These are phyloP conservation scores for Ceratina australensis DNA, from an alignment of 1,140 invertebrate genomes.

Conservation along the genomic window DNA sequence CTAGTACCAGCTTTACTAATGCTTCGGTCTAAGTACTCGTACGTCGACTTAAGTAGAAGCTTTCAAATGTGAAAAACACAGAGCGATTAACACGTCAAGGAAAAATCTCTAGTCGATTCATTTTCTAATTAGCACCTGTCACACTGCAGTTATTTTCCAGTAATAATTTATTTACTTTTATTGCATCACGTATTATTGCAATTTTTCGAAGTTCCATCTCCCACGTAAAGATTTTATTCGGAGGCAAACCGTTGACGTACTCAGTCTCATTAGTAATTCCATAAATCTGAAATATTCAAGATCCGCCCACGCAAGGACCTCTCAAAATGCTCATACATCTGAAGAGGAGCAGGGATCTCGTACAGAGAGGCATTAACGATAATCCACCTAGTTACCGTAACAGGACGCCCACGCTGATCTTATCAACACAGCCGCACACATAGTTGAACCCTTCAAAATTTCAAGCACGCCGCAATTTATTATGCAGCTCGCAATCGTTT, in stretches of 20 bases:
- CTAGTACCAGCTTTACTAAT: neutral
- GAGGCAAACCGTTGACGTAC: neutral
- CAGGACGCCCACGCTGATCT: neutral
- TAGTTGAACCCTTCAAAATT: neutral
- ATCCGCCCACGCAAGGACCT: neutral
- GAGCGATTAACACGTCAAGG: neutral
- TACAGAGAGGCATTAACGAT: neutral
- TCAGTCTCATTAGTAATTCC: neutral
- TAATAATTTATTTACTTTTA: too few relatives aligned
- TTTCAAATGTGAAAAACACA: neutral
- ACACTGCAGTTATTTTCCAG: neutral
- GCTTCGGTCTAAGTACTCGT: constrained; percentile 13
- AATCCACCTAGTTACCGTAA: neutral
- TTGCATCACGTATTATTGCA: too few relatives aligned
- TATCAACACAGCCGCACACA: neutral
- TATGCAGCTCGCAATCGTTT: neutral
- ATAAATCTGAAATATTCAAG: neutral
- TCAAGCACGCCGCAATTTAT: neutral
- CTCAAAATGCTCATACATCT: neutral
- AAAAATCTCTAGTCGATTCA: neutral
- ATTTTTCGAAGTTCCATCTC: too few relatives aligned
- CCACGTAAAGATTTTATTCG: neutral
- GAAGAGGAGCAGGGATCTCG: neutral
- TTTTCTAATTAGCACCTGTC: neutral
- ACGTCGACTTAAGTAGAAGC: neutral